These are phyloP conservation scores for Triplophysa yarkandensis DNA, from an alignment of 2,797 vertebrate species.

Conservation along the genomic window DNA sequence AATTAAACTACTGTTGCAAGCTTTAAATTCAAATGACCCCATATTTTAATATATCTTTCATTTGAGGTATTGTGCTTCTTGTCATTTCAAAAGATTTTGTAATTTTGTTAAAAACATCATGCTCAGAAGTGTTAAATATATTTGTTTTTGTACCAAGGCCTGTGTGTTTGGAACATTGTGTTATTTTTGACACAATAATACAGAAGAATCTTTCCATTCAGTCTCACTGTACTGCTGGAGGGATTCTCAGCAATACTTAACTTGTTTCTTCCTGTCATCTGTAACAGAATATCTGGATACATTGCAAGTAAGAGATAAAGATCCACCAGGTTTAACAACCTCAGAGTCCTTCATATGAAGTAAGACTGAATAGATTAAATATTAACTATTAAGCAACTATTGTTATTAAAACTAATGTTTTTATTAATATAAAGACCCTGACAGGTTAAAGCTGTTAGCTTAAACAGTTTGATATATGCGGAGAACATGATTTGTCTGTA, in stretches of 20 bases:
- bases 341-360: background rate
- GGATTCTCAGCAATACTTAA: conserved; percentile 40
- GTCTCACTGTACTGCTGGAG: conserved; percentile 32
- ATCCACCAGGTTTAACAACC: conserved; percentile 32
- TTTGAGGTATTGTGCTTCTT: background rate
- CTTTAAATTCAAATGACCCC: background rate
- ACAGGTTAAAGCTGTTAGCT: background rate
- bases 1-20: no score
- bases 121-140: background rate
- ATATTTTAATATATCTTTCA: background rate
- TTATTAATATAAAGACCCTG: background rate
- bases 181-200: conserved; percentile 44
- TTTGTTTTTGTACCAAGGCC: conserved; percentile 10
- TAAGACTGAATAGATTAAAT: background rate
- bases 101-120: background rate
- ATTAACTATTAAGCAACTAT: no score
- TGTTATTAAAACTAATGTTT: background rate
- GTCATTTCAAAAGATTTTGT: background rate
- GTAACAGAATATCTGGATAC: conserved; percentile 42
- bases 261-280: conserved; percentile 26
- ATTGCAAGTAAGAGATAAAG: conserved; percentile 39
- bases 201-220: conserved; percentile 37
- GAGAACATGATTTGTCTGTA: conserved; percentile 1
- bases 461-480: background rate
- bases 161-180: conserved; percentile 24